phyloP scores from a whole-genome alignment of 2,113 vertebrate species.

The Rhabdomys dilectus region DNA sequence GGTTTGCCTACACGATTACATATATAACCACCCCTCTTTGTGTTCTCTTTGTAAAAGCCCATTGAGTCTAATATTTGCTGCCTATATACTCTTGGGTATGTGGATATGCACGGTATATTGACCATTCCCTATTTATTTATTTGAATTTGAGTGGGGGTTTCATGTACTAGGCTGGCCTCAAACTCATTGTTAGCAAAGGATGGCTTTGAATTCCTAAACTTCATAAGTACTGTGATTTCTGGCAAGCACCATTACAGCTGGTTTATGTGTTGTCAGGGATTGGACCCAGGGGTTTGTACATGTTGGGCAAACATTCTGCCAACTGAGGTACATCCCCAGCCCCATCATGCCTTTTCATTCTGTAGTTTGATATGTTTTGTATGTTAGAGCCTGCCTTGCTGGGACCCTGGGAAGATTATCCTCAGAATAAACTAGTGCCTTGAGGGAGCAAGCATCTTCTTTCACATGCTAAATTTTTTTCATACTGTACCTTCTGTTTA shows the following conservation, averaged over 20 bases:
- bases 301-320: background rate
- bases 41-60: background rate
- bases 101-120: background rate
- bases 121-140: background rate
- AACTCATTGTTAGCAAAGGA: background rate
- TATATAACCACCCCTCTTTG: background rate
- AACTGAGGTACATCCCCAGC: background rate
- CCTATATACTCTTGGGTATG: background rate
- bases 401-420: background rate
- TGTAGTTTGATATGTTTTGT: background rate
- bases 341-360: background rate
- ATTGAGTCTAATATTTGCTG: background rate
- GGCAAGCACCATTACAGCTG: background rate
- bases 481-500: background rate
- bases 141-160: background rate
- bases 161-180: background rate
- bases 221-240: background rate
- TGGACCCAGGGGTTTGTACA: background rate
- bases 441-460: background rate
- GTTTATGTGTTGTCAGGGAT: background rate
- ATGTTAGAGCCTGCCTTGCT: no score
- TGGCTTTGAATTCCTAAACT: background rate
- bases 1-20: rapidly evolving
- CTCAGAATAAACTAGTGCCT: background rate
- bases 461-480: background rate